A percentile compares a stretch with the other conserved stretches of the same genome.
Conservation (phyloP, 2,888 invertebrate genomes). For the Maniola hyperantus region DNA sequence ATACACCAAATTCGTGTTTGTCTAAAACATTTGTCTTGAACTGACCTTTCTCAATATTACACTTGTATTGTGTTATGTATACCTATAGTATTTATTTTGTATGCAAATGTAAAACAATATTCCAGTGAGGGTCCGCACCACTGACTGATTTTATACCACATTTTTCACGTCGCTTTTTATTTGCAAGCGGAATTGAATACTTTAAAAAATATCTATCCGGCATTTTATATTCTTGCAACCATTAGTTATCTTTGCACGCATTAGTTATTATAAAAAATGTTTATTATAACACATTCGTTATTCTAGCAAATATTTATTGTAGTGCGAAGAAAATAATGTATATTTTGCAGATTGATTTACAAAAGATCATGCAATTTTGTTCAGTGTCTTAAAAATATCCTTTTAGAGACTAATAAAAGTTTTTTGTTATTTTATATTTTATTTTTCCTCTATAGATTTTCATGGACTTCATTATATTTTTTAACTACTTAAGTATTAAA, state of each 20-base stretch:
- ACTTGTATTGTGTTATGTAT: no score
- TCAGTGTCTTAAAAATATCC: not conserved
- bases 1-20: no score
- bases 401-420: no score
- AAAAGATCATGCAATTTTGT: not conserved
- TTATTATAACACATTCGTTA: constrained; percentile 9
- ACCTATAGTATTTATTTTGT: no score
- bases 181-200: not conserved
- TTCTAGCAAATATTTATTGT: constrained; percentile 10
- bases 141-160: no score
- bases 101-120: constrained; percentile 12
- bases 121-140: not conserved
- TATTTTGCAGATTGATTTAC: not conserved
- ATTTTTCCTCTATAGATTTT: no score
- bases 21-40: no score
- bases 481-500: no score
- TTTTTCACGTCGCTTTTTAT: constrained; percentile 3
- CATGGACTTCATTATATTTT: no score
- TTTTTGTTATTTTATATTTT: no score
- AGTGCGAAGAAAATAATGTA: not conserved
- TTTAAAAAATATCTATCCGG: constrained; percentile 11
- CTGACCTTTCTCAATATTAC: no score
- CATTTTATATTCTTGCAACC: constrained; percentile 8
- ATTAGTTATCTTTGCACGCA: constrained; percentile 14
- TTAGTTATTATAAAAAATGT: constrained; percentile 20